Evolutionary conservation across 2,888 invertebrate genomes (phyloP), one percentile per base, ranked within the genome.

Genomic region (Dendrolimus pini): DNA sequence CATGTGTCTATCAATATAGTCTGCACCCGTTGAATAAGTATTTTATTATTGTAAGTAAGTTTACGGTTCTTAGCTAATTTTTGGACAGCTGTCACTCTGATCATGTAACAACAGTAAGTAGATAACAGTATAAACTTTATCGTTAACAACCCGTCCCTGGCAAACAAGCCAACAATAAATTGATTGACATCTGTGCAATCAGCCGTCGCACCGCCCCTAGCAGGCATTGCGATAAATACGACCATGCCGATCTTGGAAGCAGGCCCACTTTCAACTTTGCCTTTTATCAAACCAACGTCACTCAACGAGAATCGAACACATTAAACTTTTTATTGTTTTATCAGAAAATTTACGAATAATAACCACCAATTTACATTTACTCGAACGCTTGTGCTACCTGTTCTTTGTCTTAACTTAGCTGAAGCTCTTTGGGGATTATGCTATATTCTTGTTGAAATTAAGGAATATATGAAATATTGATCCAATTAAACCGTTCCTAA

Each of bases 151-250:
- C 54, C n/a, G 41, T 41, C 30, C 54, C 14, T 14, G 30, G 56
- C 62, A 64, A 67, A 62, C 65, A 67, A 62, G 62, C 57, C 59
- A 61, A 62, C 61, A 63, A 65, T 67, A 64, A 70, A 66, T 64
- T 65, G 64, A 65, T 62, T 65, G 68, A 68, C 66, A 62, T 64
- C 67, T 65, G 64, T 61, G 64, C 65, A 70, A 70, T 71, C 67
- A 72, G 55, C 52, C 55, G 64, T 61, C 61, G 30, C 30, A 62
- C 61, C 63, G 10, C 54, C 30, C 41, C n/a, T 41, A 41, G 30
- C 9, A 10, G 30, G n/a, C 30, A 54, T 30, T 54, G 1, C 54
- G 54, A 54, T 54, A 54, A 54, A 30, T 41, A 30, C 69, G 66
- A 71, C 63, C 69, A 62, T 60, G 69, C 65, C 67, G 67, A 75